phyloP scores from a whole-genome alignment of 2,888 invertebrate species.

The Tipula lateralis region DNA sequence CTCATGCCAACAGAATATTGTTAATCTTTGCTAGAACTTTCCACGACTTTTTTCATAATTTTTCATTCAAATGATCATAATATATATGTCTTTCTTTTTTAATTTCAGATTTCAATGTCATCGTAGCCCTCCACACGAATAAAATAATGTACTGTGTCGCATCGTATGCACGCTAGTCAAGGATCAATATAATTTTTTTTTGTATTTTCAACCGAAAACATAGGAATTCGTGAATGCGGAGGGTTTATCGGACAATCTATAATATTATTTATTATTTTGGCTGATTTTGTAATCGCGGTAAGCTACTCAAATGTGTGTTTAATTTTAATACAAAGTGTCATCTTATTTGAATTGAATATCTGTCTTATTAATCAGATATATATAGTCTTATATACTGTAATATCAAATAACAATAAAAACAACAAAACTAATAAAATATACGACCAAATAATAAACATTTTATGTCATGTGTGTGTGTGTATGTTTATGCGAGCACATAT shows the following conservation, averaged over 20 bases:
- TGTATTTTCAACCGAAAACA: neutral
- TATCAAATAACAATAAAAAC: neutral
- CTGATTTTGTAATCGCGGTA: neutral
- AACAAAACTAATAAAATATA: neutral
- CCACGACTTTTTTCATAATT: too few species aligned
- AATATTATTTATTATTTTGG: neutral
- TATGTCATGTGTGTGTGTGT: neutral
- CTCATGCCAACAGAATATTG: too few species aligned
- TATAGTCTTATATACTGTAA: too few species aligned
- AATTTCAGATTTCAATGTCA: neutral
- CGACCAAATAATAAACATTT: neutral
- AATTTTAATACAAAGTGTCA: neutral
- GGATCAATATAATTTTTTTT: neutral
- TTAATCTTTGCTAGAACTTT: too few species aligned
- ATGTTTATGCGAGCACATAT: neutral
- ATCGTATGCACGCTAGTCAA: neutral
- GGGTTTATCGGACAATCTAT: constrained; percentile 5
- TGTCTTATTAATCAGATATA: neutral
- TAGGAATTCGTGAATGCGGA: neutral
- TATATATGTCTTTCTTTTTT: too few species aligned
- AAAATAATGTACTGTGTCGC: neutral
- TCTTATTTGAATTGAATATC: neutral
- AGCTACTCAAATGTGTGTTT: neutral
- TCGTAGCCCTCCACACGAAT: constrained; percentile 11
- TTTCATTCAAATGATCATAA: too few species aligned